These are phyloP conservation scores for Pseudocheirus occidentalis DNA, from an alignment of 2,797 vertebrate genomes.

Conservation along the genomic window DNA sequence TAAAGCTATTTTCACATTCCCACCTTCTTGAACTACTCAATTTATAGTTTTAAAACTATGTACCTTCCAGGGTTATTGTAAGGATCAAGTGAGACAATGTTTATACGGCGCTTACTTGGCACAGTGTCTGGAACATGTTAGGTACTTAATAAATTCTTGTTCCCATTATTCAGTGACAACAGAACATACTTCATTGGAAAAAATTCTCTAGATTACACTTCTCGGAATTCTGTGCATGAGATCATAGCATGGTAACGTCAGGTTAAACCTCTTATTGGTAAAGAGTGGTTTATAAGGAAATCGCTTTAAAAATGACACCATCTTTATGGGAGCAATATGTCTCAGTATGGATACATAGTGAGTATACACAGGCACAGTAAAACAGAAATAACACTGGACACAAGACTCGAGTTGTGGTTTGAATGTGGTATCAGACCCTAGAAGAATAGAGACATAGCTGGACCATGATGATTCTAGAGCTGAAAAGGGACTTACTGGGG, in stretches of 20 bases:
- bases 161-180: not conserved
- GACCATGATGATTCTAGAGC: not conserved
- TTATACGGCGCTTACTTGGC: not conserved
- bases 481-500: not conserved
- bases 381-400: not conserved
- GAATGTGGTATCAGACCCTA: not conserved
- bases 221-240: not conserved
- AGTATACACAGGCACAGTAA: not conserved
- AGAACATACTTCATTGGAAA: not conserved
- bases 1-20: constrained; percentile 19
- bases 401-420: not conserved
- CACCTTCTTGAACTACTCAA: not conserved
- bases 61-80: not conserved
- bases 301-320: not conserved
- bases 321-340: not conserved
- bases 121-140: not conserved
- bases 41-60: not conserved
- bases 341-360: not conserved
- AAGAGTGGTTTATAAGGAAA: not conserved
- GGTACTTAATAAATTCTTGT: not conserved
- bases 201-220: not conserved
- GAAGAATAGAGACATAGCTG: not conserved
- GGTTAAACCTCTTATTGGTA: not conserved
- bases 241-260: not conserved
- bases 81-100: not conserved